Conservation (phyloP, 1,140 invertebrate genomes). For the Drosophila mayri region DNA sequence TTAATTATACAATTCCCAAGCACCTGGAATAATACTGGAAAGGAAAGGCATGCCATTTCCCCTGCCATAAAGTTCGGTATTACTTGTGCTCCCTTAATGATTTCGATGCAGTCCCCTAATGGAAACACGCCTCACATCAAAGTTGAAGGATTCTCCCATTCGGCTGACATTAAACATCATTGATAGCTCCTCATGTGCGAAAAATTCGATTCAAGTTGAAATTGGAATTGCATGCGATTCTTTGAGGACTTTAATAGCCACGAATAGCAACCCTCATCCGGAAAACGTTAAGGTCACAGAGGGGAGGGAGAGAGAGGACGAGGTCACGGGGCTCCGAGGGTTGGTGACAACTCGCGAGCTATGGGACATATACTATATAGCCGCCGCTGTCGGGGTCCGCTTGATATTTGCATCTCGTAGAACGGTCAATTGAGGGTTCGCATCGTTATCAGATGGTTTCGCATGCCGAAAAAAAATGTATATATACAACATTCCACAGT, state of each 20-base stretch:
- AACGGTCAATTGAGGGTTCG: constrained; percentile 52
- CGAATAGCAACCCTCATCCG: constrained; percentile 45
- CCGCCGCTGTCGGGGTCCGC: constrained; percentile 33
- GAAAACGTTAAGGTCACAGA: constrained; percentile 21
- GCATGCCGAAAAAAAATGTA: constrained; percentile 28
- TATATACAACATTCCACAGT: constrained; percentile 35
- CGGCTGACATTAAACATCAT: constrained; percentile 47
- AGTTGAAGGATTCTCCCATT: constrained; percentile 37
- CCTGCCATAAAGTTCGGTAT: constrained; percentile 14
- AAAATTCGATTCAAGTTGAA: constrained; percentile 38
- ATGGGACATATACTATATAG: constrained; percentile 25
- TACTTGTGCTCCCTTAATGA: constrained; percentile 34
- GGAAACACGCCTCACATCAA: constrained; percentile 38
- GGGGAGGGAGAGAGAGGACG: not conserved
- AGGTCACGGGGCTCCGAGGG: constrained; percentile 9
- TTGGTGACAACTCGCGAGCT: constrained; percentile 41
- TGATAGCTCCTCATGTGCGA: constrained; percentile 50
- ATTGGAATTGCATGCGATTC: constrained; percentile 44
- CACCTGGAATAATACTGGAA: constrained; percentile 1
- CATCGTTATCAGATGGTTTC: constrained; percentile 49
- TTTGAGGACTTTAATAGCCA: constrained; percentile 29
- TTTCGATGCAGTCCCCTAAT: constrained; percentile 24
- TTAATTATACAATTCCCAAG: constrained; percentile 3
- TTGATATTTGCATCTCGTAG: constrained; percentile 47
- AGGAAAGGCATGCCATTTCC: constrained; percentile 7